Conservation (phyloP, 2,888 invertebrate genomes). For the Diabrotica balteata region DNA sequence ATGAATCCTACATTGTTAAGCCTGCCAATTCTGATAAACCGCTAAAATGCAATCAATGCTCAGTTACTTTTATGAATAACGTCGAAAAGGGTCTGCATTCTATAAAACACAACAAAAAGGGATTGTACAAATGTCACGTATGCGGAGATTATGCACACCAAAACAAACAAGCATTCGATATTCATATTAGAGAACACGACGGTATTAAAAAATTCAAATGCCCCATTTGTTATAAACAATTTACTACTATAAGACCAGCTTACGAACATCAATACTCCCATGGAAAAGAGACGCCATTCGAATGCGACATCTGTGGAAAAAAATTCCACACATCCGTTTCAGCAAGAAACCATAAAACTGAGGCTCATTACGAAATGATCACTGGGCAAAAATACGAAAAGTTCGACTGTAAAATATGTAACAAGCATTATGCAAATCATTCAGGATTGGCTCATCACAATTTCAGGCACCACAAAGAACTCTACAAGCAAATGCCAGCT, state of each 20-base stretch:
- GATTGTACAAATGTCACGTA: slow-evolving; percentile 4
- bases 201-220: slow-evolving; percentile 49
- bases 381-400: slow-evolving; percentile 48
- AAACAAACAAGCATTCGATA: slow-evolving; percentile 21
- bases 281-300: neutral
- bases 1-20: slow-evolving; percentile 2
- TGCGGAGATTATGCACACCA: slow-evolving; percentile 41
- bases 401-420: slow-evolving; percentile 56
- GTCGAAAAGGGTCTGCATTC: slow-evolving; percentile 57
- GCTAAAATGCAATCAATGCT: slow-evolving; percentile 64
- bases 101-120: slow-evolving; percentile 51
- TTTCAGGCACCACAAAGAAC: slow-evolving; percentile 44
- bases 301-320: slow-evolving; percentile 5
- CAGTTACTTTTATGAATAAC: slow-evolving; percentile 54
- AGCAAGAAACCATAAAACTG: slow-evolving; percentile 5
- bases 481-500: slow-evolving; percentile 39
- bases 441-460: slow-evolving; percentile 52
- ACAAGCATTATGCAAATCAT: slow-evolving; percentile 54
- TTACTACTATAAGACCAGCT: neutral
- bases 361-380: too few relatives aligned
- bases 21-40: slow-evolving; percentile 43
- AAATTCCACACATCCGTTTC: neutral
- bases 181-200: slow-evolving; percentile 1
- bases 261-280: neutral
- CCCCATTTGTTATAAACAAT: slow-evolving; percentile 46